Evolutionary conservation across 2,888 invertebrate genomes (phyloP).

Genomic region (Mythimna vitellina): DNA sequence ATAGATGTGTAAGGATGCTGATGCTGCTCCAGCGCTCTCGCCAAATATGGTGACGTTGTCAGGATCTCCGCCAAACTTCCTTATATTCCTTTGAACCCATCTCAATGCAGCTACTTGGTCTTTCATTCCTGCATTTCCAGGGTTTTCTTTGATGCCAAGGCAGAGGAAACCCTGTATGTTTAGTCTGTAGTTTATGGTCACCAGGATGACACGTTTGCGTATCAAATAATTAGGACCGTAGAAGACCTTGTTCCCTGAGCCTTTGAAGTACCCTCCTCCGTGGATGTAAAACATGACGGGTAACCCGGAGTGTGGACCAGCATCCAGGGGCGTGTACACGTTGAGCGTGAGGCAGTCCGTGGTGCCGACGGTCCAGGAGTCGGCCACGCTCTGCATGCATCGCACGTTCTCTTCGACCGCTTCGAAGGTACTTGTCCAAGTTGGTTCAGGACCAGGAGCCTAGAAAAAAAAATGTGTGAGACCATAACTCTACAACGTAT

Average conservation of each 20-base stretch:
- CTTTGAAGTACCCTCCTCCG: constrained; percentile 83
- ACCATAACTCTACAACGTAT: neutral
- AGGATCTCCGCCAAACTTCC: constrained; percentile 80
- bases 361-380: constrained; percentile 67
- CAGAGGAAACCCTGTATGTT: constrained; percentile 83
- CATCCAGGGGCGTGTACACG: constrained; percentile 76
- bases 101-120: constrained; percentile 82
- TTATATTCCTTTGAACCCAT: constrained; percentile 81
- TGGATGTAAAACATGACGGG: constrained; percentile 86
- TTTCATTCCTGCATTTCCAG: constrained; percentile 83
- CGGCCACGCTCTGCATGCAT: constrained; percentile 74
- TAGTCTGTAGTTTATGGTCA: constrained; percentile 82
- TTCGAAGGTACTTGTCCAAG: constrained; percentile 79
- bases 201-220: constrained; percentile 78
- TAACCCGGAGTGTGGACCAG: constrained; percentile 59
- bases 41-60: constrained; percentile 82
- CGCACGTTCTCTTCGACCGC: constrained; percentile 78
- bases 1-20: constrained; percentile 80
- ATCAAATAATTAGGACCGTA: constrained; percentile 83
- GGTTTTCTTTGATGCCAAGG: constrained; percentile 80
- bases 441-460: constrained; percentile 81
- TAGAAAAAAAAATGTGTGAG: constrained; percentile 51
- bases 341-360: constrained; percentile 80
- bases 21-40: constrained; percentile 82
- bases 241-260: constrained; percentile 72